phyloP scores from a whole-genome alignment of 2,113 vertebrate species.

The Crypturellus undulatus region DNA sequence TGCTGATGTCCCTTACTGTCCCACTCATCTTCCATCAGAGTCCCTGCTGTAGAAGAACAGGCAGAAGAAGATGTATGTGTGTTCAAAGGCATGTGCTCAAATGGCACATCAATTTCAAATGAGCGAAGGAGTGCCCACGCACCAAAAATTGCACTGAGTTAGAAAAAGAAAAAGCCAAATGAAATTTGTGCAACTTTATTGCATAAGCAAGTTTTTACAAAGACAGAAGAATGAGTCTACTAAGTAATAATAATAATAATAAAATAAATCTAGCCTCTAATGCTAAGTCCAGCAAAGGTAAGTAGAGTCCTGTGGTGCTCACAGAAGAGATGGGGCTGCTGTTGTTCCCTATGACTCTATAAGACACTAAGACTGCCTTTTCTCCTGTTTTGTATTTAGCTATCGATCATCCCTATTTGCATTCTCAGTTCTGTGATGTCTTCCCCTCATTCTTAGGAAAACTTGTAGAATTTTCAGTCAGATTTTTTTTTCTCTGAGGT shows the following conservation, averaged over 20 bases:
- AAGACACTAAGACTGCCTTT: not conserved
- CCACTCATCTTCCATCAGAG: not conserved
- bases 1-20: not conserved
- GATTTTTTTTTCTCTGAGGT: not conserved
- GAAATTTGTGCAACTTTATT: not conserved
- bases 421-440: not conserved
- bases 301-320: not conserved
- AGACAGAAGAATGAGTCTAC: not conserved
- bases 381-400: not conserved
- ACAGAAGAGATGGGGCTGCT: not conserved
- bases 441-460: not conserved
- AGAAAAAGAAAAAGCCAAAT: not conserved
- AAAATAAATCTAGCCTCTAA: not conserved
- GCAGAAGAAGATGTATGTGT: not conserved
- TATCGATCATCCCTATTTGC: not conserved
- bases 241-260: not conserved
- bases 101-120: not conserved
- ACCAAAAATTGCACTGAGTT: not conserved
- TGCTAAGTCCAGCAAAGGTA: not conserved
- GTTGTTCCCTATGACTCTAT: not conserved
- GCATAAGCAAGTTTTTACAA: not conserved
- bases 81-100: not conserved
- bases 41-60: not conserved
- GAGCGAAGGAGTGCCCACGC: not conserved
- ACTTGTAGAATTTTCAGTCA: not conserved